Evolutionary conservation across 2,888 invertebrate genomes (phyloP), one percentile per base, ranked within the genome.

Genomic region (Horisme vitalbata): DNA sequence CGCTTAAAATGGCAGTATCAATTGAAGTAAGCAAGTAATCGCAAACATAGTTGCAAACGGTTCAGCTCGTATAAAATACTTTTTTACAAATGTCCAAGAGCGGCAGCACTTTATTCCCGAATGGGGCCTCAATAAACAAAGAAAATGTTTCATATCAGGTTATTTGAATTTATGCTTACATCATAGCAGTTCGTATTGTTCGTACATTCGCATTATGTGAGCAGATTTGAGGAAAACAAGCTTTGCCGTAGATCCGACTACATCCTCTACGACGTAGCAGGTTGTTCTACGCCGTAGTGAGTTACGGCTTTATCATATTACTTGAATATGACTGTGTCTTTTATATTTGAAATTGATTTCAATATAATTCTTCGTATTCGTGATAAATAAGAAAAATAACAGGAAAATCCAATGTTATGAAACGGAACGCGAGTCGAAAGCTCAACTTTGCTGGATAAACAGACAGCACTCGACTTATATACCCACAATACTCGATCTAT

Each of bases 401-500:
- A 0, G n/a, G n/a, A n/a, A n/a, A n/a, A 13, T 27, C 13, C 7
- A 26, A 34, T 21, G 3, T 14, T 28, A 21, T 28, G 21, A 10
- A 34, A 33, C 14, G 14, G 7, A 8, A 32, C 9, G 13, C 5
- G 27, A 30, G 12, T 24, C 28, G 35, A 14, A 15, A 8, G 15
- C 7, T 12, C 12, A 27, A 9, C 18, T 43, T 28, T 37, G 24
- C 18, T 37, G 36, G 38, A 39, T 43, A 48, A 48, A 48, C 27
- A 43, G 14, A 31, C 30, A 30, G 26, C 26, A 30, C 28, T 18
- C 34, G 35, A 33, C 46, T 27, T 36, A 45, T 45, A 46, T 33
- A 45, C 27, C n/a, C n/a, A n/a, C n/a, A 18, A 34, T 35, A 45
- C 57, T 61, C 58, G 61, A 60, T 61, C 63, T 57, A 64, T 59